Evolutionary conservation across 2,888 invertebrate species (phyloP), one percentile per base, ranked within the genome.

Genomic region (Eupithecia subumbrata): DNA sequence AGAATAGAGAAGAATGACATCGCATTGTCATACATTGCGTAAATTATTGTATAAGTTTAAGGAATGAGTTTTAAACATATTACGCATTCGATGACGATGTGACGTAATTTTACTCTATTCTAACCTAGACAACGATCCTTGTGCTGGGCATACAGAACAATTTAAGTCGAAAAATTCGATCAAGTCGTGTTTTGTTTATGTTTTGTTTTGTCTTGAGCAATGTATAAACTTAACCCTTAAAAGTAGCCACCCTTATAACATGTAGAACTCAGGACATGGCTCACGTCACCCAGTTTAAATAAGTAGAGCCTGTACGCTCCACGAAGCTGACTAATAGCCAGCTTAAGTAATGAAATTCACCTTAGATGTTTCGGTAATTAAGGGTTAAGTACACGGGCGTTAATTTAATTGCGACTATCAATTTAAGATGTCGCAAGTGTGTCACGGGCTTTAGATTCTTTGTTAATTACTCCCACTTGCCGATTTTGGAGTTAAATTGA

Each of bases 361-460:
- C 81, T 83, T 79, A 79, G 83, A 84, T 82, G 86, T 85, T 84
- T 77, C 78, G 80, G 85, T 83, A 87, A 89, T 87, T 87, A 83
- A 83, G 80, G 74, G 75, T 79, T 88, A 87, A 89, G 88, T 84
- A 84, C 84, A 66, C 77, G 52, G 64, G 72, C 83, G 82, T 88
- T 88, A 87, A 87, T 79, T 86, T 84, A 85, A 87, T 86, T 82
- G 82, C 76, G 76, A 77, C 71, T 81, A 83, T 84, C 81, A 86
- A 86, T 87, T 85, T 80, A 77, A 75, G 70, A 74, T 74, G 73
- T 79, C 72, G 74, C 72, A 77, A 79, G 81, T 80, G 82, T 82
- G 71, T 73, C 77, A 79, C 82, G 78, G 74, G 82, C 81, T 81
- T 84, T 78, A 73, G 22, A 34, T 64, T 78, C 78, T 75, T 75